Evolutionary conservation across 1,140 invertebrate genomes (phyloP).

Genomic region (Zaprionus africanus): DNA sequence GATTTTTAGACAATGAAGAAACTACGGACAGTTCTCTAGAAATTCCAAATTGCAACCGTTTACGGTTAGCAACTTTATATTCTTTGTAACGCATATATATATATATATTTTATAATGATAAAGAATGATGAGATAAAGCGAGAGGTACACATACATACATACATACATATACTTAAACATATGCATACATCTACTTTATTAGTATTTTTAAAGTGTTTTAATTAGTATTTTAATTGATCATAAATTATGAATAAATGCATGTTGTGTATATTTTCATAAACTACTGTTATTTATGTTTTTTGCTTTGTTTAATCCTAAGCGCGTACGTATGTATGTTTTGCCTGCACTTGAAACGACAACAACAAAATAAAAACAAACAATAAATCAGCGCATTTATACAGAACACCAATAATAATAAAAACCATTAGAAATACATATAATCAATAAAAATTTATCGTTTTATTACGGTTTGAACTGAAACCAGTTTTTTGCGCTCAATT

Average conservation of each 20-base stretch:
- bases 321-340: constrained; percentile 36
- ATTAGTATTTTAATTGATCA: constrained; percentile 63
- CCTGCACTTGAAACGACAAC: constrained; percentile 43
- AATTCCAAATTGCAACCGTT: constrained; percentile 57
- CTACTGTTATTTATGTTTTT: constrained; percentile 50
- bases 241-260: constrained; percentile 53
- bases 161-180: constrained; percentile 25
- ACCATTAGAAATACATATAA: constrained; percentile 51
- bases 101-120: constrained; percentile 46
- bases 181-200: constrained; percentile 46
- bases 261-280: constrained; percentile 62
- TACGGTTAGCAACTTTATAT: constrained; percentile 48
- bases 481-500: neutral
- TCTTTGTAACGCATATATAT: constrained; percentile 35
- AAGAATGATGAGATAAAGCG: constrained; percentile 2
- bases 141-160: constrained; percentile 23
- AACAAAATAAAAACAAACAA: constrained; percentile 39
- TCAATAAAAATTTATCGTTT: constrained; percentile 21
- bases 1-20: neutral
- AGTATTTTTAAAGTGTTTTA: constrained; percentile 54
- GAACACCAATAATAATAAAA: constrained; percentile 54
- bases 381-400: constrained; percentile 66
- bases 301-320: constrained; percentile 39
- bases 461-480: neutral
- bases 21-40: constrained; percentile 37